These are phyloP conservation scores for Chirona hameri DNA, from an alignment of 2,888 invertebrate species.

Conservation along the genomic window DNA sequence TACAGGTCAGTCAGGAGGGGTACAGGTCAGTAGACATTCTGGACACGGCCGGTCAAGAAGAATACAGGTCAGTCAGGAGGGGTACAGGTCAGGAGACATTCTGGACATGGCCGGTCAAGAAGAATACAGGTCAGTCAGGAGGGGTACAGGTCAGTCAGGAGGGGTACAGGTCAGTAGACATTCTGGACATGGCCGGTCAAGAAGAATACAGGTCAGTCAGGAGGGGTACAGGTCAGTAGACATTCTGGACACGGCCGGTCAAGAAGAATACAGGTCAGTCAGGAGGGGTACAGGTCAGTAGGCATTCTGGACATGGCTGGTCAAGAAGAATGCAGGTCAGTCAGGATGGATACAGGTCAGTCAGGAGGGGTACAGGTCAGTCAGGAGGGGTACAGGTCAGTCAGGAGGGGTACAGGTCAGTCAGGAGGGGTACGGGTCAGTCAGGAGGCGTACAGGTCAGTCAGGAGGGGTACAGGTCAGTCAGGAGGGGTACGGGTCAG, in stretches of 20 bases:
- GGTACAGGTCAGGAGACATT: neutral
- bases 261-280: no score
- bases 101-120: no score
- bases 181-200: no score
- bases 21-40: conserved; percentile 92
- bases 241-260: conserved; percentile 88
- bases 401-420: conserved; percentile 61
- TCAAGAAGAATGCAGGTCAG: conserved; percentile 77
- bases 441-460: conserved; percentile 88
- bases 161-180: no score
- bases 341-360: conserved; percentile 52
- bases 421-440: no score
- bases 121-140: conserved; percentile 61
- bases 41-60: conserved; percentile 99
- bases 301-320: conserved; percentile 97
- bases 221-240: conserved; percentile 76
- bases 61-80: conserved; percentile 62
- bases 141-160: neutral
- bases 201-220: neutral
- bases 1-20: neutral
- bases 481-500: neutral
- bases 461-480: neutral
- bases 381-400: neutral
- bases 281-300: neutral
- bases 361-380: neutral